Evolutionary conservation across 1,140 invertebrate species (phyloP), one percentile per base, ranked within the genome.

Genomic region (Oryzaephilus surinamensis): DNA sequence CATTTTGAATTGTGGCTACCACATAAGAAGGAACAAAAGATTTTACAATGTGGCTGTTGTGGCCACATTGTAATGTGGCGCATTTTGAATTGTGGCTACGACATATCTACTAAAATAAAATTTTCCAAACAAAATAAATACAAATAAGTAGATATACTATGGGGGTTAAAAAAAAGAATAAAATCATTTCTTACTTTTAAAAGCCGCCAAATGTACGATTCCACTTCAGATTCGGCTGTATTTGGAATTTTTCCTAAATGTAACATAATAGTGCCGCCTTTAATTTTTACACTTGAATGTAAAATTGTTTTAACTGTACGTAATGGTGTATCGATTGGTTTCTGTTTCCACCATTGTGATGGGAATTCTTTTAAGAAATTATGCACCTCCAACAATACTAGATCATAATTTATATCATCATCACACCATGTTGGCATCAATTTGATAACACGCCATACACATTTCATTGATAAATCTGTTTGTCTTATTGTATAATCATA

Each of bases 231-330:
- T 51, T 87, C 80, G 37, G 80, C 76, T 4, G 72, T 72, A 44
- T 85, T 77, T 0, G 83, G 81, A 54, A 91, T 84, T 55, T 81
- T 75, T 13, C 74, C 77, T 18, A 90, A 66, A 56, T 91, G 83
- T 55, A 76, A 75, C 29, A 87, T 70, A 45, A 91, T 83, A 35
- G 74, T 71, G 23, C 71, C 71, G 1, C 81, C 81, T 58, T 84
- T 84, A 31, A 80, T 72, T 62, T 81, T 83, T 23, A 79, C 81
- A 61, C 92, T 74, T 27, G 86, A 80, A 60, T 94, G 88, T 34
- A 95, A 68, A 46, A 95, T 71, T 0, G 91, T 97, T 67, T 94
- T 95, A 13, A 95, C 77, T 20, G 91, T 95, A 48, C 90, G 73
- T 23, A 89, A 53, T 1, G 87, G 85, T 13, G 79, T 84, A 57